Conservation (phyloP, 2,797 vertebrate species). For the Amblyopsis hoosieri region DNA sequence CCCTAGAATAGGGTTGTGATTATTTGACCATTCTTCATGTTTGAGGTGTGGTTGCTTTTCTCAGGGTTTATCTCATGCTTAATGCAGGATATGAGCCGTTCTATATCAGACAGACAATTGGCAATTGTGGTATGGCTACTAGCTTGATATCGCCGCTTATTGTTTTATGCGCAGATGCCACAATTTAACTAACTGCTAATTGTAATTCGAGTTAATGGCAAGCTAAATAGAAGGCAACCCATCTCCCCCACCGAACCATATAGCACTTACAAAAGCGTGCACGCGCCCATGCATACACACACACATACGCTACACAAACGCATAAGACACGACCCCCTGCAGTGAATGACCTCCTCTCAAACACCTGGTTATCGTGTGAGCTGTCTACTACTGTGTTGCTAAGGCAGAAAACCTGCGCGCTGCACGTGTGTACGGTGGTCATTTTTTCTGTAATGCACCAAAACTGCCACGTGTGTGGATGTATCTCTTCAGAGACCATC, state of each 20-base stretch:
- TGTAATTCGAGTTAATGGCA: slow-evolving; percentile 36
- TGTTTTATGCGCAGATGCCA: slow-evolving; percentile 40
- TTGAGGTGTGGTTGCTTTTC: slow-evolving; percentile 74
- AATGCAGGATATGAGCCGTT: slow-evolving; percentile 47
- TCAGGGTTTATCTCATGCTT: slow-evolving; percentile 31
- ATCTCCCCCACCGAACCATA: slow-evolving; percentile 30
- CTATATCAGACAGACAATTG: slow-evolving; percentile 33
- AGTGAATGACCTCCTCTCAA: slow-evolving; percentile 64
- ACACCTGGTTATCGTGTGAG: slow-evolving; percentile 55
- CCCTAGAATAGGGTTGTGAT: slow-evolving; percentile 42
- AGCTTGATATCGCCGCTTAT: slow-evolving; percentile 49
- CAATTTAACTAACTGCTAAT: slow-evolving; percentile 36
- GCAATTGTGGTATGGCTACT: slow-evolving; percentile 11
- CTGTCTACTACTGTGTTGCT: slow-evolving; percentile 58
- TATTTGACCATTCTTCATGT: slow-evolving; percentile 41
- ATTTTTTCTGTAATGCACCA: slow-evolving; percentile 66
- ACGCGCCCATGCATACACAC: slow-evolving; percentile 35
- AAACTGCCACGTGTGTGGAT: slow-evolving; percentile 10
- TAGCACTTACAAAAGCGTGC: slow-evolving; percentile 9
- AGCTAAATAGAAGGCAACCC: slow-evolving; percentile 60
- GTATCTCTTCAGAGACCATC: too few relatives aligned
- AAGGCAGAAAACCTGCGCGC: slow-evolving; percentile 61
- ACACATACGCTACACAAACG: slow-evolving; percentile 35
- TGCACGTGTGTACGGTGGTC: slow-evolving; percentile 56
- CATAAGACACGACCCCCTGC: slow-evolving; percentile 49